Evolutionary conservation across 2,797 vertebrate genomes (phyloP).

Genomic region (Graptemys geographica): DNA sequence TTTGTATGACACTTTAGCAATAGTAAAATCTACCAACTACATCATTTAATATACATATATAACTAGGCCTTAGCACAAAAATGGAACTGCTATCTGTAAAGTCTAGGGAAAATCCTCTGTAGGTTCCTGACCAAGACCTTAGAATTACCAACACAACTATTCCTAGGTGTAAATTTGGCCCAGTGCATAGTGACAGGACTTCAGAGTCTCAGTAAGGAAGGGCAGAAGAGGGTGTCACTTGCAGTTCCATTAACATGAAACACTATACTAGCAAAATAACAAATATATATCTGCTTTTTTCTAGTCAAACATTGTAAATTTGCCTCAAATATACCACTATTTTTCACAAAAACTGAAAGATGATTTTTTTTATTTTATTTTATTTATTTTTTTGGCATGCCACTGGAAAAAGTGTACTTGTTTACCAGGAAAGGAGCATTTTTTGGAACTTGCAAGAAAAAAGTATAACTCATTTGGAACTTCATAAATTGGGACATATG

Average conservation of each 20-base stretch:
- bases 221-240: not conserved
- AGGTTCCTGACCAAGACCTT: not conserved
- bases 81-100: not conserved
- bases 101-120: not conserved
- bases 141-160: not conserved
- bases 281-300: not conserved
- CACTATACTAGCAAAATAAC: not conserved
- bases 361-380: not conserved
- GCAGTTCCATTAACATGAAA: not conserved
- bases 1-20: not conserved
- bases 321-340: accelerated
- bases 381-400: not conserved
- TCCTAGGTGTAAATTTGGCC: not conserved
- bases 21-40: not conserved
- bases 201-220: not conserved
- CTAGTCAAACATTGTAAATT: not conserved
- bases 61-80: not conserved
- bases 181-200: not conserved
- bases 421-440: not conserved
- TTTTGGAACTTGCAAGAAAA: not conserved
- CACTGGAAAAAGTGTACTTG: not conserved
- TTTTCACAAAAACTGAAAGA: not conserved
- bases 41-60: not conserved
- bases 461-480: not conserved
- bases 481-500: not conserved